Conservation (phyloP, 2,888 invertebrate genomes). For the Leptinotarsa tumamoca region DNA sequence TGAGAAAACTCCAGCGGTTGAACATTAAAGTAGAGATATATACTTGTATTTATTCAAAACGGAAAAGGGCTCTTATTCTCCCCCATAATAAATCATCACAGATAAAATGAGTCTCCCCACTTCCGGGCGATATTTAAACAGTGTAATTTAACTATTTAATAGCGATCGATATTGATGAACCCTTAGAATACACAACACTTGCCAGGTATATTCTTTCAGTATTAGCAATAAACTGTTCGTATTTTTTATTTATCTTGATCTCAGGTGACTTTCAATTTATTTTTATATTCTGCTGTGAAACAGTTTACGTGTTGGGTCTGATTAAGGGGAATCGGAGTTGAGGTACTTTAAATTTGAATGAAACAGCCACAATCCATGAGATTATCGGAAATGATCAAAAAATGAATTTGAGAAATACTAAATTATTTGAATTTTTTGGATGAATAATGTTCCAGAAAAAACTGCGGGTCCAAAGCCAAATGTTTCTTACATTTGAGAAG, state of each 20-base stretch:
- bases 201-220: constrained; percentile 6
- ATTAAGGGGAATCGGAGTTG: neutral
- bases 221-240: neutral
- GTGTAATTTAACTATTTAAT: constrained; percentile 29
- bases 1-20: neutral
- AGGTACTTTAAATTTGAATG: neutral
- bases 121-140: constrained; percentile 35
- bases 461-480: too few relatives aligned
- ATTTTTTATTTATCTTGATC: neutral
- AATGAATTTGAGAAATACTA: too few relatives aligned
- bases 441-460: too few relatives aligned
- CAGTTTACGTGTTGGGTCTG: neutral
- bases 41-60: constrained; percentile 30
- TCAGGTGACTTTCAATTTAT: neutral
- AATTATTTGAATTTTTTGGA: too few relatives aligned
- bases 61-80: constrained; percentile 37
- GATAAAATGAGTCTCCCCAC: constrained; percentile 30
- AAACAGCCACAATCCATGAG: too few relatives aligned
- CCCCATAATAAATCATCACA: constrained; percentile 37
- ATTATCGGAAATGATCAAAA: too few relatives aligned
- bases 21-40: constrained; percentile 7
- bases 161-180: constrained; percentile 22
- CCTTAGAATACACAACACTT: constrained; percentile 6
- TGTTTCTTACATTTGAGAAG: too few relatives aligned
- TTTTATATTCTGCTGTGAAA: neutral